Evolutionary conservation across 2,113 vertebrate genomes (phyloP), one percentile per base, ranked within the genome.

Genomic region (Nannobrachium achirus): DNA sequence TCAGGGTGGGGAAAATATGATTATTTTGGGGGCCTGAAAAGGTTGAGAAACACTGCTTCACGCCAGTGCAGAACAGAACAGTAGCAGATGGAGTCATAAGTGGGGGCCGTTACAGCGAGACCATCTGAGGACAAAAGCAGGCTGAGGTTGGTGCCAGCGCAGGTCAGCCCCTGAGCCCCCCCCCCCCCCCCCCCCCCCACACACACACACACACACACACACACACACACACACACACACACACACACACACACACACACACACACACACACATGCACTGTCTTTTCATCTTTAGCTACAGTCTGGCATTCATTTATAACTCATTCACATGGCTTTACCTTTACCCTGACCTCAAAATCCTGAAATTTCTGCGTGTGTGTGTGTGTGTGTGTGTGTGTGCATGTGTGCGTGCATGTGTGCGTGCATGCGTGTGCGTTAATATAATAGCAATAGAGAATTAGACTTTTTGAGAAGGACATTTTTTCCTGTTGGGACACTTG

Each of bases 301-400:
- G 65, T 78, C 58, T 86, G 78, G 76, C 52, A 75, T 78, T 61
- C 66, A 67, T 83, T 81, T 76, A 14, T 40, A 69, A 52, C 63
- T 66, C 56, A 45, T 48, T 74, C 64, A 58, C n/a, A 18, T 42
- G 56, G 25, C 39, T n/a, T 58, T 42, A 58, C 56, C 56, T 42
- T 33, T 42, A 8, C 25, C 16, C 16, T 56, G 55, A 57, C 56
- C 38, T 58, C 15, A 42, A n/a, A n/a, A 33, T n/a, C 56, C 56
- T 1, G 39, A 7, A 33, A 33, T 0, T 33, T 5, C 25, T 52
- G 63, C 18, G n/a, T 65, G 63, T 65, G 50, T 65, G 19, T 42
- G 13, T 7, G 39, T 33, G 15, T 45, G 38, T 45, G 58, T 39
- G 58, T 38, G 40, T 9, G 18, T 2, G 39, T 52, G 15, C 19